These are phyloP conservation scores for Hemiscyllium ocellatum DNA, from an alignment of 2,113 vertebrate genomes.

Conservation along the genomic window DNA sequence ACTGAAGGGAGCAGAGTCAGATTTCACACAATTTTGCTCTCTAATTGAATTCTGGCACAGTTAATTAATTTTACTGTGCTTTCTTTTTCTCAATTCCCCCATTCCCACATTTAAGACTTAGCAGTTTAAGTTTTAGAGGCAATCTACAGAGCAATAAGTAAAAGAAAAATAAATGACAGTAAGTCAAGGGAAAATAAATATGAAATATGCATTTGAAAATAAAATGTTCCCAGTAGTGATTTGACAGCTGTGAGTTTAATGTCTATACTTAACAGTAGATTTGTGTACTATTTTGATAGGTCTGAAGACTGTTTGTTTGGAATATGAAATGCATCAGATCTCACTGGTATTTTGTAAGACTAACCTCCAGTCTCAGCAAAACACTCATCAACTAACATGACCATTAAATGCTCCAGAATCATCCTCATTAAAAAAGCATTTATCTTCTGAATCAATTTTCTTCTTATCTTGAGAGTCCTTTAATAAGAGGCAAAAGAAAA, in stretches of 20 bases:
- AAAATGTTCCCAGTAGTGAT: not conserved
- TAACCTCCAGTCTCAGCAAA: not conserved
- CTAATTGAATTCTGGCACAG: conserved; percentile 26
- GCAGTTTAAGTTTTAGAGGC: not conserved
- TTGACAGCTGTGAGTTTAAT: not conserved
- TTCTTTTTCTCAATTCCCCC: not conserved
- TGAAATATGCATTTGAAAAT: not conserved
- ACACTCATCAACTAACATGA: no score
- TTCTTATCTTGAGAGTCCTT: not conserved
- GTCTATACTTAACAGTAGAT: not conserved
- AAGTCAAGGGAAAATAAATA: not conserved
- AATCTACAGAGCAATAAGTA: not conserved
- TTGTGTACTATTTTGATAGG: not conserved
- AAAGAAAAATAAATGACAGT: not conserved
- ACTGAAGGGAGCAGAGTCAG: not conserved
- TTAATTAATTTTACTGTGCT: not conserved
- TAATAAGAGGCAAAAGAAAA: not conserved
- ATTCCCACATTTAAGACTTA: not conserved
- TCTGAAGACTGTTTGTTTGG: not conserved
- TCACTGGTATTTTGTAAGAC: not conserved
- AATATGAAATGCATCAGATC: not conserved
- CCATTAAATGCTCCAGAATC: not conserved
- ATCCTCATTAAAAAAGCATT: not conserved
- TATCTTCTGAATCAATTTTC: not conserved
- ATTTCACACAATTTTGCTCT: conserved; percentile 3